Evolutionary conservation across 2,888 invertebrate species (phyloP).

Genomic region (Punctoribates punctum): DNA sequence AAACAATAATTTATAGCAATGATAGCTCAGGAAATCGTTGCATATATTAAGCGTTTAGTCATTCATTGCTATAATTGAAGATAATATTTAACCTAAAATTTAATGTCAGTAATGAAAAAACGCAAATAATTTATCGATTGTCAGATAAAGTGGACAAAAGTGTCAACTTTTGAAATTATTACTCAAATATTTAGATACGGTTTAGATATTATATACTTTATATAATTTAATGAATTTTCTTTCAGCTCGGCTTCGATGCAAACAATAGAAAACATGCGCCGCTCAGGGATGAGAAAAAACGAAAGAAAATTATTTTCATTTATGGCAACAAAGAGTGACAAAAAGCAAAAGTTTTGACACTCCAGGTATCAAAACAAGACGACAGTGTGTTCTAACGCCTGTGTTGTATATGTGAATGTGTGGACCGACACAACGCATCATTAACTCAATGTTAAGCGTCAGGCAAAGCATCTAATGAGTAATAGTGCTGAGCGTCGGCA

Average conservation of each 20-base stretch:
- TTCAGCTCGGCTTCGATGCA: neutral
- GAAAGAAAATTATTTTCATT: too few relatives aligned
- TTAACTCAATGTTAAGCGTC: neutral
- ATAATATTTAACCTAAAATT: conserved; percentile 19
- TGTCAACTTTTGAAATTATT: conserved; percentile 19
- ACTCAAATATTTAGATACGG: neutral
- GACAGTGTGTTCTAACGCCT: too few relatives aligned
- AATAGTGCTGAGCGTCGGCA: neutral
- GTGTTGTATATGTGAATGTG: too few relatives aligned
- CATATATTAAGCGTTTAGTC: neutral
- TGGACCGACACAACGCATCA: neutral
- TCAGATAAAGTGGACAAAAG: neutral
- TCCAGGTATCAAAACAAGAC: too few relatives aligned
- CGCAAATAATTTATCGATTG: neutral
- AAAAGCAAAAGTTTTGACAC: too few relatives aligned
- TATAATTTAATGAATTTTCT: neutral
- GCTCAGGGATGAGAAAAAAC: neutral
- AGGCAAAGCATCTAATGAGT: neutral
- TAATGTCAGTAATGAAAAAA: neutral
- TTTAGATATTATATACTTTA: neutral
- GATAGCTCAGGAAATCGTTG: conserved; percentile 19
- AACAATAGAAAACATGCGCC: neutral
- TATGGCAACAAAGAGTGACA: too few relatives aligned
- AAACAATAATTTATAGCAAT: conserved; percentile 33
- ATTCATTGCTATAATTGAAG: neutral